These are phyloP conservation scores for Ptychodera flava DNA, from an alignment of 35 echinoderm and acorn worm genomes.

Conservation along the genomic window DNA sequence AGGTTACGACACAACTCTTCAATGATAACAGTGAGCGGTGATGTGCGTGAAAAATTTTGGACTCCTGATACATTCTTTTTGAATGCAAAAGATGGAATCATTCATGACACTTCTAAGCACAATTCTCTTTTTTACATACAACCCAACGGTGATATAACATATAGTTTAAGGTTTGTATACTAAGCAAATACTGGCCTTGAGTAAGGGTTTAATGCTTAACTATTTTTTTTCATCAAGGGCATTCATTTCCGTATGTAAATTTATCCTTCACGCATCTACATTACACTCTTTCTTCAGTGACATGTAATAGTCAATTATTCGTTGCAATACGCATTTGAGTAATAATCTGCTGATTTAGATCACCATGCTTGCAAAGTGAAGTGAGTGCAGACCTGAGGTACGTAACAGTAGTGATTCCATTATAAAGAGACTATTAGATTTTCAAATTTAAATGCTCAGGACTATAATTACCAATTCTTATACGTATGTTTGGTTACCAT, in stretches of 20 bases:
- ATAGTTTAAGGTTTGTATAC: neutral
- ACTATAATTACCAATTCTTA: neutral
- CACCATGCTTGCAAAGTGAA: neutral
- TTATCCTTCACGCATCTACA: too few relatives aligned
- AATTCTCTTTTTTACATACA: neutral
- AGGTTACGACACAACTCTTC: neutral
- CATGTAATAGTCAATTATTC: too few relatives aligned
- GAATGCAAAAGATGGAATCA: neutral
- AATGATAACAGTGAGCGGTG: neutral
- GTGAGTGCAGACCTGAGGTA: neutral
- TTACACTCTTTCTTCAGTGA: too few relatives aligned
- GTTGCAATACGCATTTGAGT: too few relatives aligned
- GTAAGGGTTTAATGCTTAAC: too few relatives aligned
- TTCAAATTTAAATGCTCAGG: neutral
- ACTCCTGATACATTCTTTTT: neutral
- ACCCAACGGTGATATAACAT: neutral
- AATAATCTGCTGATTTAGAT: neutral
- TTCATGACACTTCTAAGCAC: neutral
- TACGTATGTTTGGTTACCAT: neutral
- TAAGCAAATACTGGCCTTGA: neutral
- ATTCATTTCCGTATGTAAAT: too few relatives aligned
- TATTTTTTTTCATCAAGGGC: too few relatives aligned
- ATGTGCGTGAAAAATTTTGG: neutral
- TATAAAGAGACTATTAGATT: neutral
- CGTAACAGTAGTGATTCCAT: too few relatives aligned